These are phyloP conservation scores for Dioctria linearis DNA, from an alignment of 2,888 invertebrate species.

Conservation along the genomic window DNA sequence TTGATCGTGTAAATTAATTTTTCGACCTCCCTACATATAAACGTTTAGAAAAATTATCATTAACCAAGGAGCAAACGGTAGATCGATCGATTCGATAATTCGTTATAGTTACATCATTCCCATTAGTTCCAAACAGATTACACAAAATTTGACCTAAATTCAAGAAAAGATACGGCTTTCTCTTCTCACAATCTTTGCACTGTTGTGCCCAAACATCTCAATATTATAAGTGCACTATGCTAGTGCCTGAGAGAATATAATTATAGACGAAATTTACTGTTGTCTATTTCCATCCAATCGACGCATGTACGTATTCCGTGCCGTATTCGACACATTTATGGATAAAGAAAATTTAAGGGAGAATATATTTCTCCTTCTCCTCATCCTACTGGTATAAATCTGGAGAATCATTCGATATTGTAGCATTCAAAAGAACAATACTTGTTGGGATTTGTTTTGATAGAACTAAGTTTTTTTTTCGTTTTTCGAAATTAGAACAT, in stretches of 20 bases:
- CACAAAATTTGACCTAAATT: constrained; percentile 36
- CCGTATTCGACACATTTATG: constrained; percentile 3
- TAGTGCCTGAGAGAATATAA: constrained; percentile 11
- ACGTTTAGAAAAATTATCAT: neutral
- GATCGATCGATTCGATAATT: neutral
- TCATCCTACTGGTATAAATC: no score
- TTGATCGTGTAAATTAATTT: no score
- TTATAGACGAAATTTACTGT: constrained; percentile 36
- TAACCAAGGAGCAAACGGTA: neutral
- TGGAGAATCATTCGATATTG: no score
- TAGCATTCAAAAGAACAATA: no score
- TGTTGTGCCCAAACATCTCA: constrained; percentile 9
- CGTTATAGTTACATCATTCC: neutral
- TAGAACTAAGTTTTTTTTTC: no score
- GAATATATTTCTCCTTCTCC: neutral
- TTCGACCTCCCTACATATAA: no score
- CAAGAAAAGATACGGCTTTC: neutral
- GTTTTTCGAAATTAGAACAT: no score
- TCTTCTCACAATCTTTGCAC: neutral
- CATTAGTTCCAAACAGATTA: neutral
- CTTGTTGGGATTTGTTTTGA: no score
- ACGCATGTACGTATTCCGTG: neutral
- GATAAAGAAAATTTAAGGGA: constrained; percentile 28
- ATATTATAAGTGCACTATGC: neutral
- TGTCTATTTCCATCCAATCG: constrained; percentile 30